Conservation (phyloP, 1,140 invertebrate species). For the Ips nitidus region DNA sequence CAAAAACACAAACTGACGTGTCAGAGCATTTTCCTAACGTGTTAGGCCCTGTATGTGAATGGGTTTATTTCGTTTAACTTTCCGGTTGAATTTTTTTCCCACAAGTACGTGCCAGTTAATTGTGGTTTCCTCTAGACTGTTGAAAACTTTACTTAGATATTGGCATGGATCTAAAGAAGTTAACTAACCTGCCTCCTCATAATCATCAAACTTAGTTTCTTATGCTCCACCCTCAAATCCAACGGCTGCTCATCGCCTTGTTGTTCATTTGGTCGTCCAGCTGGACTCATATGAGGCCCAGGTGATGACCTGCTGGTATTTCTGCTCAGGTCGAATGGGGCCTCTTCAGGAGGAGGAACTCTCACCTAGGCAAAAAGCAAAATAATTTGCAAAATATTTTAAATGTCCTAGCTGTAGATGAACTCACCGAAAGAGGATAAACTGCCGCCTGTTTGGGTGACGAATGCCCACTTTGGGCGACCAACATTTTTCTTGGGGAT, state of each 20-base stretch:
- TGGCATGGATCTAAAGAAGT: background rate
- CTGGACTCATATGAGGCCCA: slow-evolving; percentile 58
- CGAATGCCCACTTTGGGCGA: slow-evolving; percentile 57
- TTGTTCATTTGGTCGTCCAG: slow-evolving; percentile 54
- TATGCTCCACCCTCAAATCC: slow-evolving; percentile 79
- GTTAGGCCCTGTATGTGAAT: too few species aligned
- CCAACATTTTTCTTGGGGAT: slow-evolving; percentile 72
- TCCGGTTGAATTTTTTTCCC: too few species aligned
- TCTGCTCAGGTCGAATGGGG: slow-evolving; percentile 62
- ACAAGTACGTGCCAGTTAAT: too few species aligned
- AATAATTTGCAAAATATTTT: background rate
- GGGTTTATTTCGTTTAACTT: too few species aligned
- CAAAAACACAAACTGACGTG: too few species aligned
- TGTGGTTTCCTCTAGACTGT: too few species aligned
- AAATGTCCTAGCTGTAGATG: background rate
- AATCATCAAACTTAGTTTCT: slow-evolving; percentile 59
- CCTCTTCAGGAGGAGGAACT: slow-evolving; percentile 53
- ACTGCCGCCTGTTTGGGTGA: slow-evolving; percentile 73
- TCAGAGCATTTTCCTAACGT: too few species aligned
- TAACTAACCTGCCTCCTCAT: slow-evolving; percentile 41
- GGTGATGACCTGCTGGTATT: slow-evolving; percentile 50
- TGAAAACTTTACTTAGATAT: too few species aligned
- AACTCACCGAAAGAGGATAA: slow-evolving; percentile 60
- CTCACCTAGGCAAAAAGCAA: slow-evolving; percentile 47
- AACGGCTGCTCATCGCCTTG: slow-evolving; percentile 71